Base-by-base conservation (phyloP, 2,888 invertebrate genomes). In the Campoplex capitator region DNA sequence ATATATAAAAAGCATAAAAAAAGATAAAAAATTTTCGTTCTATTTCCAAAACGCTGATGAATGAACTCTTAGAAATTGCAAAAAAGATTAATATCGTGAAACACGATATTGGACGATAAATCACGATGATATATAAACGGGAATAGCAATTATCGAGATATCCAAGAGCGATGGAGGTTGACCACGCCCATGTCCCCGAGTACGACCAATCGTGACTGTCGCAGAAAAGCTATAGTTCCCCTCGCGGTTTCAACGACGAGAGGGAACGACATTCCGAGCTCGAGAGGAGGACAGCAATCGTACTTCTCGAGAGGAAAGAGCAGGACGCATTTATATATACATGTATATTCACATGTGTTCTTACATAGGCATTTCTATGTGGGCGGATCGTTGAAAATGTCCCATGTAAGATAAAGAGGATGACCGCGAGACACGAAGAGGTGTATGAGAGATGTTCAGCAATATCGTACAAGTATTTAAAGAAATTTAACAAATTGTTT, bases 131-230 rank as follows among this genome's bases (percentile, higher is more conserved):
- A 23, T 70, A 45, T 70, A 45, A 56, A 74, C 48, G 54, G 62
- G 28, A 83, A 82, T 87, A 85, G 65, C 90, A 93, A 93, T 92
- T 92, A 92, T 92, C 89, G 90, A 92, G 91, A 92, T 91, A 92
- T 76, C 83, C 71, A 71, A 77, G 77, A 91, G 92, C 92, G 89
- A 94, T 93, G 94, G 94, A 92, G 93, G 92, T 89, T 92, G 91
- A 92, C 94, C 94, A 94, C 94, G 94, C 94, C 94, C 91, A 89
- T 94, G 94, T 93, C 94, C 92, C 92, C 92, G 89, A 83, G 86
- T 68, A 86, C 91, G 90, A 83, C 94, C 94, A 94, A 94, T 94
- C 92, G 82, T 73, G 82, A 90, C 88, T 93, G 94, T 94, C 93
- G 93, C 91, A 89, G 89, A 51, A 74, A 51, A 77, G 78, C 58